These are phyloP conservation scores for Drosophila meridiana DNA, from an alignment of 2,888 invertebrate species.

Conservation along the genomic window DNA sequence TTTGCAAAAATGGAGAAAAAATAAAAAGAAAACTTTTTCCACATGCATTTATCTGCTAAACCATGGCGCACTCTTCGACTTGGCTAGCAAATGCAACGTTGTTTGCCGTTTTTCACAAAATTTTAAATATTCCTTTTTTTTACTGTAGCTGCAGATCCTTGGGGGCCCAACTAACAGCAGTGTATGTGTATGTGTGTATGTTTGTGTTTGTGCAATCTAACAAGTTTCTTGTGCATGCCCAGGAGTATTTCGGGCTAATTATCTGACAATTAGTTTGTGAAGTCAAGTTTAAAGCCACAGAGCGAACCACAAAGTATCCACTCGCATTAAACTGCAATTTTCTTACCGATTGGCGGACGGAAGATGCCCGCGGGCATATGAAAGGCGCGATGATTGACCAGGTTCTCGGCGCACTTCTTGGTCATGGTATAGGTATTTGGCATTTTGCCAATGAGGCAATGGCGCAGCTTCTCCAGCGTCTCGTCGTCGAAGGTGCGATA, in stretches of 20 bases:
- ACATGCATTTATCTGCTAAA: slow-evolving; percentile 77
- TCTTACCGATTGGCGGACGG: slow-evolving; percentile 84
- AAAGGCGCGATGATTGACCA: slow-evolving; percentile 84
- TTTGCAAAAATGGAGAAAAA: slow-evolving; percentile 34
- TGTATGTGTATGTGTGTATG: not conserved
- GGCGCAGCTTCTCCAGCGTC: slow-evolving; percentile 83
- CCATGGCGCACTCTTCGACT: slow-evolving; percentile 56
- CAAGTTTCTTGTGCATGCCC: slow-evolving; percentile 48
- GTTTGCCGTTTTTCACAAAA: slow-evolving; percentile 69
- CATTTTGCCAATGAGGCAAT: slow-evolving; percentile 84
- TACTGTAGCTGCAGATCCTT: slow-evolving; percentile 39
- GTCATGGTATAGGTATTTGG: slow-evolving; percentile 86
- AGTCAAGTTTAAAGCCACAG: slow-evolving; percentile 69
- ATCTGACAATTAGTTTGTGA: slow-evolving; percentile 82
- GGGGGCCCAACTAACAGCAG: slow-evolving; percentile 24
- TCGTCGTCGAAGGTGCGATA: slow-evolving; percentile 84
- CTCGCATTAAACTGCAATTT: slow-evolving; percentile 24
- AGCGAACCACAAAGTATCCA: slow-evolving; percentile 38
- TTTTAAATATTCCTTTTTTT: slow-evolving; percentile 72
- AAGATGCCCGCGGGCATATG: slow-evolving; percentile 85
- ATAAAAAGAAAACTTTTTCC: slow-evolving; percentile 49
- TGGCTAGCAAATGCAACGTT: slow-evolving; percentile 51
- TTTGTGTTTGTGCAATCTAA: slow-evolving; percentile 29
- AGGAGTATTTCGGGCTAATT: slow-evolving; percentile 74
- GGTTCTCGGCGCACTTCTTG: slow-evolving; percentile 85